Percentiles rank a stretch among this genome's conserved stretches.
Conservation (phyloP, 2,888 invertebrate species). For the Zhengitettix transpicula region DNA sequence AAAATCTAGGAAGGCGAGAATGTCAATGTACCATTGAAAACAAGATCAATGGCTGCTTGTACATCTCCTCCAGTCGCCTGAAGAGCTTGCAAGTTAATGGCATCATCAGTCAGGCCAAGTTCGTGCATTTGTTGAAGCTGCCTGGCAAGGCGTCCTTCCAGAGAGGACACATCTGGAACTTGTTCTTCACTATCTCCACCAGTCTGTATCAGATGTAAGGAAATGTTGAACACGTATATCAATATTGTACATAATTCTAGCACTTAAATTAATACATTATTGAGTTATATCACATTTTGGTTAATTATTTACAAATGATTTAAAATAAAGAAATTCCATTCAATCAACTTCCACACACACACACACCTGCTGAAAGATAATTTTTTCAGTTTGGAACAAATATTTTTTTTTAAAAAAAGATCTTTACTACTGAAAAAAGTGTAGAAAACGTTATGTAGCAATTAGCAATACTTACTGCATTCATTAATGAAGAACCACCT, state of each 20-base stretch:
- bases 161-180: not conserved
- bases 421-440: too few species aligned
- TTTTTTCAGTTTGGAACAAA: too few species aligned
- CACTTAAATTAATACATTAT: too few species aligned
- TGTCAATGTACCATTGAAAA: slow-evolving; percentile 46
- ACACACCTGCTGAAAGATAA: too few species aligned
- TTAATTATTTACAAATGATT: too few species aligned
- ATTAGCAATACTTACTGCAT: not conserved
- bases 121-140: slow-evolving; percentile 65
- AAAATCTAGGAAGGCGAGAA: not conserved
- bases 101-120: slow-evolving; percentile 75
- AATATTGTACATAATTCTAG: too few species aligned
- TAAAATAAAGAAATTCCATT: not conserved
- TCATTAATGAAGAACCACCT: not conserved
- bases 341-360: too few species aligned
- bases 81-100: slow-evolving; percentile 68
- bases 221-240: too few species aligned
- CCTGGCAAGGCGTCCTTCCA: slow-evolving; percentile 31
- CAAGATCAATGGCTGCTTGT: slow-evolving; percentile 77
- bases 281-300: too few species aligned
- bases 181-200: not conserved
- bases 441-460: too few species aligned
- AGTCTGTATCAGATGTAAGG: too few species aligned
- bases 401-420: too few species aligned
- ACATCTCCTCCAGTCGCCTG: slow-evolving; percentile 68